Conservation (phyloP, 2,888 invertebrate species). For the Diploptera punctata region DNA sequence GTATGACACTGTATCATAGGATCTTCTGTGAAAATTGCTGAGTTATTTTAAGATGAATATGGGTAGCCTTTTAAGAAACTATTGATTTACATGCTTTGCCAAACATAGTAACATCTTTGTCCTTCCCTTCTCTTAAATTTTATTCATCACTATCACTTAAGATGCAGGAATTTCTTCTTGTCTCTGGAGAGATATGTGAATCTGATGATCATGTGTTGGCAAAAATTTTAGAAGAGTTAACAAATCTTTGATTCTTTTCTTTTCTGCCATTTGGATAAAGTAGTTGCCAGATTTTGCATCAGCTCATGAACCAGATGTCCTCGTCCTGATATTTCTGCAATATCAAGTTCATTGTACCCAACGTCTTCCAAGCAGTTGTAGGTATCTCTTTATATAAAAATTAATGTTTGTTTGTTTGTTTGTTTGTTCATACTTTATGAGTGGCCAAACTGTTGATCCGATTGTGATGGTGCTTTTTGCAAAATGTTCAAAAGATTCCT, state of each 20-base stretch:
- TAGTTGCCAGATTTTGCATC: not conserved
- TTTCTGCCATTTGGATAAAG: constrained; percentile 6
- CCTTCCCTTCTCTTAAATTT: not conserved
- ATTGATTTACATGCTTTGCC: too few species aligned
- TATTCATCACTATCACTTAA: not conserved
- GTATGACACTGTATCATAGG: constrained; percentile 2
- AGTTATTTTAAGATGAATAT: not conserved
- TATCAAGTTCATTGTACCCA: not conserved
- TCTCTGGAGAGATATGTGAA: not conserved
- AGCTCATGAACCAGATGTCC: not conserved
- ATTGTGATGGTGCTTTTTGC: too few species aligned
- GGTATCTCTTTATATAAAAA: too few species aligned
- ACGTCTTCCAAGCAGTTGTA: not conserved
- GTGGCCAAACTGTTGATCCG: too few species aligned
- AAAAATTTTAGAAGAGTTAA: not conserved
- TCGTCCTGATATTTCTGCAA: not conserved
- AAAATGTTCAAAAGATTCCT: too few species aligned
- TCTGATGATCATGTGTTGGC: not conserved
- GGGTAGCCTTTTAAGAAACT: too few species aligned
- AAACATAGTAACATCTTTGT: too few species aligned
- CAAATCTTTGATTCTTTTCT: not conserved
- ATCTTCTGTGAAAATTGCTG: not conserved
- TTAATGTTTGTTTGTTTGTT: too few species aligned
- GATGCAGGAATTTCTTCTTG: not conserved
- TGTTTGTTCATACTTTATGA: too few species aligned